Evolutionary conservation across 2,113 vertebrate genomes (phyloP), one percentile per base, ranked within the genome.

Genomic region (Numida meleagris): DNA sequence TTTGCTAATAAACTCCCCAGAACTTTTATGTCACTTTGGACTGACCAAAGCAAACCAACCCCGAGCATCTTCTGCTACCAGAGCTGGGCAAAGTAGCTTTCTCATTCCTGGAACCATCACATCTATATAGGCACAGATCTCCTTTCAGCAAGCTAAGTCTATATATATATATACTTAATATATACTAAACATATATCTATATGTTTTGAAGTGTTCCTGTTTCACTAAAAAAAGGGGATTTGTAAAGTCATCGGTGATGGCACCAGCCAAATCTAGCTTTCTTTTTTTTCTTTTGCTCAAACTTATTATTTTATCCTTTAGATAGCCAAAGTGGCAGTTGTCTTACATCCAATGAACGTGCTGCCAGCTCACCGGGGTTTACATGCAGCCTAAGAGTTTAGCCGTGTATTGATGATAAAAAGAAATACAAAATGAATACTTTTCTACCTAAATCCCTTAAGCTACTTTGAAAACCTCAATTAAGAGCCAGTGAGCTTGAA

Each of bases 401-500:
- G 79, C 50, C 34, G 25, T 50, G 33, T 67, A 63, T 68, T 45
- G 51, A 21, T 68, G 73, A 78, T 78, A 83, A 89, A 93, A 88
- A 16, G 51, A 82, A 93, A 24, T 31, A 83, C 71, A 36, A 72
- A 96, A 88, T 74, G 10, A 93, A 9, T 84, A n/a, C 43, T 89
- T 94, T 93, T 45, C 42, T 82, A 40, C 76, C 63, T 86, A 85
- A 95, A 89, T 96, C 72, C 63, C 19, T 66, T 90, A 94, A 86
- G 61, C 68, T 0, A 1, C 88, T 95, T 95, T 93, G 51, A 94
- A 93, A 93, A 94, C 58, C n/a, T 94, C 82, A 83, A 55, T 91
- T 94, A 94, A 78, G 76, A 72, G 61, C 43, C 94, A 85, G 73
- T 78, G 70, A 88, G 51, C 76, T 94, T 91, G 81, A 95, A 94